Percentiles rank a stretch among this genome's conserved stretches.
phyloP scores from a whole-genome alignment of 2,113 vertebrate genomes.

The Deroptyus accipitrinus region DNA sequence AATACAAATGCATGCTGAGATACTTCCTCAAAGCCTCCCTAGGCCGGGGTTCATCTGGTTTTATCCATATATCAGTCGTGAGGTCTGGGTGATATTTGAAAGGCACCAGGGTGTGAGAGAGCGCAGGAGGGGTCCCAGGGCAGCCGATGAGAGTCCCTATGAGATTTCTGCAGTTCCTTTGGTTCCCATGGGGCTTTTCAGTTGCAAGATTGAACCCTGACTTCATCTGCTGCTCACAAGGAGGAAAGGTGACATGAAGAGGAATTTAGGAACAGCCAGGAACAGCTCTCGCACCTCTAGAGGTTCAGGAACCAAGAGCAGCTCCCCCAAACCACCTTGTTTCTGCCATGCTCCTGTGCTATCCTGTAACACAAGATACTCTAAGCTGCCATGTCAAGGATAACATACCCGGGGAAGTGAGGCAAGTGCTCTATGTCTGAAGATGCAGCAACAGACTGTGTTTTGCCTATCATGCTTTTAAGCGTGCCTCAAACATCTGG shows the following conservation, averaged over 20 bases:
- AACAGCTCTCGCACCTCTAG: background rate
- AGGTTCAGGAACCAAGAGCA: background rate
- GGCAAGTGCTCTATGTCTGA: background rate
- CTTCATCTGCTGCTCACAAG: background rate
- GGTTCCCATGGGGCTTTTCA: background rate
- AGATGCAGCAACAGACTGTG: background rate
- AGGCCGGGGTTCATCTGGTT: accelerated
- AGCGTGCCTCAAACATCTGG: background rate
- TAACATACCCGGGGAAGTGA: accelerated
- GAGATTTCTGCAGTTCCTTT: background rate
- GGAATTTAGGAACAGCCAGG: background rate
- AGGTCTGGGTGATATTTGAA: background rate
- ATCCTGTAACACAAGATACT: background rate
- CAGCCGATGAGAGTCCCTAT: background rate
- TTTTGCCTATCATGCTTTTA: background rate
- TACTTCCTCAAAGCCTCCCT: background rate
- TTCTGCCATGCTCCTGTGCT: background rate
- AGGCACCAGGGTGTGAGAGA: background rate
- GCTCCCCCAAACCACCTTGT: accelerated
- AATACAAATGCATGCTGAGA: conserved; percentile 6
- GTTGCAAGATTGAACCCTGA: background rate
- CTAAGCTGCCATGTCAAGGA: accelerated
- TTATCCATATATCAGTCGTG: accelerated
- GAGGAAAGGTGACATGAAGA: background rate
- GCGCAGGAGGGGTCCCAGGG: background rate